Evolutionary conservation across 2,888 invertebrate genomes (phyloP).

Genomic region (Phymatocera aterrima): DNA sequence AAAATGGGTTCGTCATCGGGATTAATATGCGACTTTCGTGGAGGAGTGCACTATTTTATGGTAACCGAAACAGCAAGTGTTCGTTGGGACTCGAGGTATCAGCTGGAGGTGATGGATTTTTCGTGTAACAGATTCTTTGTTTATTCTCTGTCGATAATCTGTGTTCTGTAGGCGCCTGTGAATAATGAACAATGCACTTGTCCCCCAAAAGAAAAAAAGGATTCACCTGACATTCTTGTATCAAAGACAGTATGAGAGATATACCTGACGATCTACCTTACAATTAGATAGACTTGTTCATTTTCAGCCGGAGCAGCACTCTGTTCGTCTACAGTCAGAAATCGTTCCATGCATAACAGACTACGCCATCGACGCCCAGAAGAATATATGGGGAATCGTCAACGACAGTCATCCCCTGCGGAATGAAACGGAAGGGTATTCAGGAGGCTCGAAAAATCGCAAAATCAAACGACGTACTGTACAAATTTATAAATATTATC

Average conservation of each 20-base stretch:
- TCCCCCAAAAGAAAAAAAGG: no score
- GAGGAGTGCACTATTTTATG: constrained; percentile 74
- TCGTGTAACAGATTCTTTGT: no score
- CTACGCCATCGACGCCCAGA: constrained; percentile 59
- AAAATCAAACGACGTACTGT: constrained; percentile 50
- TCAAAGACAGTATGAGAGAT: no score
- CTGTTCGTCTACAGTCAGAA: constrained; percentile 61
- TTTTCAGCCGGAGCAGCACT: constrained; percentile 60
- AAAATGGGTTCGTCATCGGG: constrained; percentile 74
- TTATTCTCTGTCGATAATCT: no score
- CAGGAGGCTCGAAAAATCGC: constrained; percentile 11
- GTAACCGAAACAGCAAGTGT: constrained; percentile 73
- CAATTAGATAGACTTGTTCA: not conserved
- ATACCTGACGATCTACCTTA: no score
- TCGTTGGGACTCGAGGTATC: constrained; percentile 74
- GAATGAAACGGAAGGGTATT: not conserved
- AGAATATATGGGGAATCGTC: constrained; percentile 61
- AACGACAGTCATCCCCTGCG: constrained; percentile 54
- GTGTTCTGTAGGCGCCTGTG: no score
- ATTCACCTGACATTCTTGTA: not conserved
- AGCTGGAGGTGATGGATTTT: constrained; percentile 61
- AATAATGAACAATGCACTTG: not conserved
- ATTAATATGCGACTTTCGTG: constrained; percentile 71
- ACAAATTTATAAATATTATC: constrained; percentile 50
- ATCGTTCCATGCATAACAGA: constrained; percentile 61